Conservation (phyloP, 2,888 invertebrate genomes). For the Habrosyne pyritoides region DNA sequence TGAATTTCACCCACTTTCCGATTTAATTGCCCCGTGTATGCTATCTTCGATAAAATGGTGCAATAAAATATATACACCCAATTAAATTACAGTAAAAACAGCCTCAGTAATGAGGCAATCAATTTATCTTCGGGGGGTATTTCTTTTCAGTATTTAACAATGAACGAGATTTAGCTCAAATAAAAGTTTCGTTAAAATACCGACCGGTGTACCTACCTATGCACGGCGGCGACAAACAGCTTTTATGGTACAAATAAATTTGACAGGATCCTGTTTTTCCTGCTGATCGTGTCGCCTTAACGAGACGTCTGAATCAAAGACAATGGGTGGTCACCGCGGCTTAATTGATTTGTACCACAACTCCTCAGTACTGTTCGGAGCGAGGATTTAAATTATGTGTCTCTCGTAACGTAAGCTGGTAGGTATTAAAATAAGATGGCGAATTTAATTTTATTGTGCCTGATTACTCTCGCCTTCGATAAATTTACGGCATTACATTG, state of each 20-base stretch:
- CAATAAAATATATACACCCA: conserved; percentile 61
- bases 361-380: conserved; percentile 19
- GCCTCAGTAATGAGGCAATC: conserved; percentile 64
- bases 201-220: conserved; percentile 42
- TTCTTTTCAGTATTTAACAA: conserved; percentile 48
- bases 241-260: conserved; percentile 70
- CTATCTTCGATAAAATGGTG: conserved; percentile 44
- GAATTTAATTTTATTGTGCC: conserved; percentile 25
- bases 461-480: conserved; percentile 30
- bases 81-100: conserved; percentile 70
- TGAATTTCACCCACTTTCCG: conserved; percentile 63
- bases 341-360: conserved; percentile 63
- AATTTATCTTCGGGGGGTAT: conserved; percentile 48
- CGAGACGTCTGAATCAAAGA: conserved; percentile 69
- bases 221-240: conserved; percentile 48
- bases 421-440: conserved; percentile 25
- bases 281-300: conserved; percentile 52
- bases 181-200: conserved; percentile 76
- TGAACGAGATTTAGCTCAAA: conserved; percentile 56
- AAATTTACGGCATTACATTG: conserved; percentile 21
- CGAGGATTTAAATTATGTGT: conserved; percentile 29
- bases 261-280: conserved; percentile 57
- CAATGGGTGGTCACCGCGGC: conserved; percentile 63
- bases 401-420: conserved; percentile 24
- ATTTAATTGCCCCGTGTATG: conserved; percentile 58